A percentile compares a stretch with the other conserved stretches of the same genome.
Conservation (phyloP, 2,113 vertebrate species). For the Entomyzon cyanotis region DNA sequence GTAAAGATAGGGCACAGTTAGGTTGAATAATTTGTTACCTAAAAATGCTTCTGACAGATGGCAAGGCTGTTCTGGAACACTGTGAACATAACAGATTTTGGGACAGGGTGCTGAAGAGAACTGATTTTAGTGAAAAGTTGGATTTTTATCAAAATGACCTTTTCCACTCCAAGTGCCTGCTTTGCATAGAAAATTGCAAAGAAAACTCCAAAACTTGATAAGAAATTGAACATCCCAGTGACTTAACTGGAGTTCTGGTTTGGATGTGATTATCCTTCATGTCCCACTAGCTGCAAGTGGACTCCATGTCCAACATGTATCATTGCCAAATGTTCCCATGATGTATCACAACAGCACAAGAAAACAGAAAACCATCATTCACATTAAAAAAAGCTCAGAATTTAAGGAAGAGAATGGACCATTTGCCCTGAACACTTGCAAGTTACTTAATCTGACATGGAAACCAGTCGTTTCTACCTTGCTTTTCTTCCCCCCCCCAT, state of each 20-base stretch:
- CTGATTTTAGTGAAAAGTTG: constrained; percentile 41
- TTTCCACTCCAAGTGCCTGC: constrained; percentile 13
- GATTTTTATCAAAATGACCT: constrained; percentile 54
- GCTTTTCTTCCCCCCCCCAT: accelerated
- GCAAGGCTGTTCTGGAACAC: constrained; percentile 37
- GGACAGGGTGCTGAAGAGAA: constrained; percentile 48
- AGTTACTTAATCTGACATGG: neutral
- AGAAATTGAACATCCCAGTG: neutral
- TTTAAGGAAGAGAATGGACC: neutral
- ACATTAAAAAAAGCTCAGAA: neutral
- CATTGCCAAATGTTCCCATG: neutral
- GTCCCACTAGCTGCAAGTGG: neutral
- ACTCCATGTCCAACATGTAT: neutral
- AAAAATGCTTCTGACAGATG: constrained; percentile 51
- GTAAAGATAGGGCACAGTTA: neutral
- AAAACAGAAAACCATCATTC: neutral
- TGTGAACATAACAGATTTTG: constrained; percentile 51
- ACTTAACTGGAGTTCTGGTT: neutral
- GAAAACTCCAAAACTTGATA: neutral
- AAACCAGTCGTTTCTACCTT: neutral
- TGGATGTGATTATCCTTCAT: neutral
- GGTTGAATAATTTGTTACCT: constrained; percentile 53
- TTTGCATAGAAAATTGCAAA: constrained; percentile 22
- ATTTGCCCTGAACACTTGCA: neutral
- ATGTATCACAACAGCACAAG: neutral